Evolutionary conservation across 2,888 invertebrate genomes (phyloP).

Genomic region (Leucophenga montana): DNA sequence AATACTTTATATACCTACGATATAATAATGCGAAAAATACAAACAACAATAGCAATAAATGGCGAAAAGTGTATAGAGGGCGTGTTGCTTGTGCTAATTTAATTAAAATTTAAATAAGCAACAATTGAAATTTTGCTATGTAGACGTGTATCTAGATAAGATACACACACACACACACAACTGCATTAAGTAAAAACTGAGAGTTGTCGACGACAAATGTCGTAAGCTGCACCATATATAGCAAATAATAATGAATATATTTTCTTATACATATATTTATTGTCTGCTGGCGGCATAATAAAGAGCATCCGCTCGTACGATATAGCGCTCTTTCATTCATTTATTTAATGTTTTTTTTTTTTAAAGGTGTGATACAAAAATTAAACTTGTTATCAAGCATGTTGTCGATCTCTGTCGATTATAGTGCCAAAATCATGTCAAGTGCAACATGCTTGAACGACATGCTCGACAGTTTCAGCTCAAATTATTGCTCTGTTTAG

Average conservation of each 20-base stretch:
- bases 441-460: no score
- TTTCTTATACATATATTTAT: neutral
- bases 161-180: no score
- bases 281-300: slow-evolving; percentile 9
- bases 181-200: neutral
- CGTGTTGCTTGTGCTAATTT: slow-evolving; percentile 28
- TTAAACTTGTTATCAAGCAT: no score
- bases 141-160: no score
- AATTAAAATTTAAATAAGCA: slow-evolving; percentile 39
- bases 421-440: no score
- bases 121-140: slow-evolving; percentile 37
- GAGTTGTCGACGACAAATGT: neutral
- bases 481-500: no score
- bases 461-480: no score
- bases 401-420: no score
- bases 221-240: no score
- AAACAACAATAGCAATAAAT: neutral
- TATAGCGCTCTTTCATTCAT: no score
- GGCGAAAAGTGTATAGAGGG: neutral
- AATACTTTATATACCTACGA: slow-evolving; percentile 22
- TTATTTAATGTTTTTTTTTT: no score
- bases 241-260: neutral
- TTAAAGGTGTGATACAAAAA: no score
- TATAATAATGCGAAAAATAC: slow-evolving; percentile 41
- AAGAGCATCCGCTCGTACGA: slow-evolving; percentile 5